Base-by-base conservation (phyloP, 2,888 invertebrate species). In the Clistopyga incitator region DNA sequence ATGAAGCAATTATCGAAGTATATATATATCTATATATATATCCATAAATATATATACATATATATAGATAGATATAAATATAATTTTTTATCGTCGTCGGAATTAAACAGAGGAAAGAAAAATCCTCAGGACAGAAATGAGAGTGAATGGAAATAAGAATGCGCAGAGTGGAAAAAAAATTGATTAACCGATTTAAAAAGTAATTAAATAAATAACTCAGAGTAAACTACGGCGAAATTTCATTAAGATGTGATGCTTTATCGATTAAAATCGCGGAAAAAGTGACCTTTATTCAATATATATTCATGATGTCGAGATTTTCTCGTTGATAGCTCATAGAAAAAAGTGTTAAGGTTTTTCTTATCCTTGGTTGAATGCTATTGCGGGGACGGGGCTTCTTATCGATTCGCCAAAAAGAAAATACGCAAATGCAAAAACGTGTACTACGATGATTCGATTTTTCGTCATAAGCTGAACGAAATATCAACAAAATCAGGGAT, bases 251-350 rank as follows among this genome's bases (percentile, higher is more conserved):
- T 89, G 91, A 90, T 90, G 90, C 87, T 90, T 91, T 88, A 89
- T 89, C 88, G 90, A 90, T 90, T 90, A 85, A 61, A 90, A 90
- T 87, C 86, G 90, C 90, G 87, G 86, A 88, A 89, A 82, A 90
- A 90, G 90, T 90, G 90, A 90, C 90, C 90, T 90, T 90, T 89
- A 90, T 89, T 88, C 87, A 88, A 87, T 88, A 86, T 85, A 88
- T 90, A 89, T 88, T 87, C 86, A 87, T 84, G 86, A 76, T 86
- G 86, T 85, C 81, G 86, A 84, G 86, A 10, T 38, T 88, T 89
- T 89, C 86, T 87, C 87, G 84, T 74, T 83, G 18, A 81, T 29
- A 85, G 84, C 80, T 82, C 74, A 79, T 81, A 56, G 78, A 76
- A 85, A 59, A 38, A 85, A 87, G 52, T 85, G 86, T 87, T 74